A percentile compares a stretch with the other conserved stretches of the same genome.
Evolutionary conservation across 2,797 vertebrate species (phyloP).

Genomic region (Dendrocincla fuliginosa): DNA sequence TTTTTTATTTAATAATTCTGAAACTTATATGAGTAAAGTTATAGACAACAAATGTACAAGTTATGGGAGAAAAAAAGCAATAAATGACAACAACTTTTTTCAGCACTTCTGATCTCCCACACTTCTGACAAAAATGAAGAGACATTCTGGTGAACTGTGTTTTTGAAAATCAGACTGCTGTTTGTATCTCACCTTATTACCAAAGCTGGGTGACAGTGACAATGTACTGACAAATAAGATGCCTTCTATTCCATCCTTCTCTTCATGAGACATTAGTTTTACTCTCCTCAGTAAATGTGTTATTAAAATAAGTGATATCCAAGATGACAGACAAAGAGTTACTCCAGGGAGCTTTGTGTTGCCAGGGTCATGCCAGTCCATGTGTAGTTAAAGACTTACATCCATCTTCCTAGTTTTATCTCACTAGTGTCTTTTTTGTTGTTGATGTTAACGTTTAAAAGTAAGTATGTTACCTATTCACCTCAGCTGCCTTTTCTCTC

Average conservation of each 20-base stretch:
- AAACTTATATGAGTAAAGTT: neutral
- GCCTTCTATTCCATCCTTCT: slow-evolving; percentile 32
- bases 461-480: neutral
- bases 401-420: neutral
- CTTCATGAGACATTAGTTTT: slow-evolving; percentile 48
- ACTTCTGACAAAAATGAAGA: neutral
- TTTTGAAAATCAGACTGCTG: neutral
- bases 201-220: slow-evolving; percentile 18
- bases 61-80: neutral
- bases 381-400: neutral
- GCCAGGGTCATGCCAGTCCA: neutral
- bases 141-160: neutral
- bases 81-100: neutral
- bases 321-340: neutral
- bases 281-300: slow-evolving; percentile 44
- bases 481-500: neutral
- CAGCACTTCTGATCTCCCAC: neutral
- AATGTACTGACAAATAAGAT: slow-evolving; percentile 41
- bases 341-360: neutral
- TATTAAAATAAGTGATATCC: slow-evolving; percentile 37
- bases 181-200: neutral
- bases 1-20: neutral
- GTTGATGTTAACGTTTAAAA: neutral
- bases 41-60: neutral
- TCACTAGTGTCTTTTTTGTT: neutral